Percentiles rank a stretch among this genome's conserved stretches.
These are phyloP conservation scores for Tipula helvola DNA, from an alignment of 2,888 invertebrate species.

Conservation along the genomic window DNA sequence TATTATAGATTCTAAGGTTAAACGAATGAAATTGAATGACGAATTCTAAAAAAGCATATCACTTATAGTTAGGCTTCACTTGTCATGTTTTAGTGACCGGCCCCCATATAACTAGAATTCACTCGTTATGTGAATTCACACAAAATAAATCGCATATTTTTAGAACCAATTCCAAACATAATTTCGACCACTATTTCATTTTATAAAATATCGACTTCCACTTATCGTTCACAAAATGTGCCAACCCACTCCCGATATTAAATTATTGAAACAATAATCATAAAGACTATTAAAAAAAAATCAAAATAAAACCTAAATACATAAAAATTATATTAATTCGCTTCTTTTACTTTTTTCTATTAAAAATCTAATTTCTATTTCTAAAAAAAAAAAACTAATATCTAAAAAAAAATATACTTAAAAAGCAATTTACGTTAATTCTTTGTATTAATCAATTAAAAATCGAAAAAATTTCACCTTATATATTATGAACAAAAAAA, in stretches of 20 bases:
- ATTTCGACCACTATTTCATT: not conserved
- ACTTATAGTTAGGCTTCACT: not conserved
- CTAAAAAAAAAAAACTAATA: conserved; percentile 9
- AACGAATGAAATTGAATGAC: not conserved
- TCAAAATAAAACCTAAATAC: not conserved
- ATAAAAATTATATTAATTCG: not conserved
- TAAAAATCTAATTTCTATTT: not conserved
- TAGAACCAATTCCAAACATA: not conserved
- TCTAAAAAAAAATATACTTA: conserved; percentile 11
- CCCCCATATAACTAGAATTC: not conserved
- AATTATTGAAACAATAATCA: not conserved
- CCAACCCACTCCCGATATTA: not conserved
- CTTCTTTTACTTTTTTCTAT: not conserved
- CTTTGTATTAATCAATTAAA: not conserved
- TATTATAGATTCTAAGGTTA: not conserved
- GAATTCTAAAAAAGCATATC: not conserved
- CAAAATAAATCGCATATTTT: not conserved
- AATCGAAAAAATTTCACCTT: not conserved
- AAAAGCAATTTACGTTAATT: conserved; percentile 12
- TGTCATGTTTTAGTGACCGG: not conserved
- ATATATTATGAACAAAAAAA: conserved; percentile 5
- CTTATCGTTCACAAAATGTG: not conserved
- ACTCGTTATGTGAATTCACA: not conserved
- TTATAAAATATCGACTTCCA: not conserved
- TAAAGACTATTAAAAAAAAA: not conserved